Base-by-base conservation (phyloP, 2,797 vertebrate species). In the Monodelphis domestica region DNA sequence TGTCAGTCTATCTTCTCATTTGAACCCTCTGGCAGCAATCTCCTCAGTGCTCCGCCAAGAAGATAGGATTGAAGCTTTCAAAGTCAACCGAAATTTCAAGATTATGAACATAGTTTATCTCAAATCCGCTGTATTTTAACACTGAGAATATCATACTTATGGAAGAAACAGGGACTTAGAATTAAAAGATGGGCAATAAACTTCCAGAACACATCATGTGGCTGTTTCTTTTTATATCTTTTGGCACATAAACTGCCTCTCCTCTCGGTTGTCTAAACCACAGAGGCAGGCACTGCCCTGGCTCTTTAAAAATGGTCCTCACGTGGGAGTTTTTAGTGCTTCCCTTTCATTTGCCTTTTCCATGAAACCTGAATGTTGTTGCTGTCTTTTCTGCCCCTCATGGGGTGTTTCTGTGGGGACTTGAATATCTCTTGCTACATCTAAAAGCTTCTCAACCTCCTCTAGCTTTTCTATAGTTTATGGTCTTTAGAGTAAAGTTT, bases 231-330 rank as follows among this genome's bases (percentile, higher is more conserved):
- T 95, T 97, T 97, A 94, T 92, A 90, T 93, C 95, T 94, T 95
- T 97, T 95, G 89, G 94, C 88, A 92, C 89, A 51, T 57, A 96
- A 95, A 93, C 94, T 92, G 91, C 78, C 89, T 96, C 87, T 96
- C 89, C 94, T 96, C 94, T 96, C 91, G 89, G 95, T 91, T 96
- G 89, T 95, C 95, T 96, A 94, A 97, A 96, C 95, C 89, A 92
- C 54, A 96, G 55, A 95, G 59, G 54, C 54, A 94, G 45, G 38
- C n/a, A 94, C 90, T 95, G 88, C 93, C 92, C 91, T 94, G 90
- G 91, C 92, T 95, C 95, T 97, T 96, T 97, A 96, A 96, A 96
- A 93, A 96, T 95, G 89, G 94, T 90, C 95, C 95, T 96, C 96
- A 90, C 89, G 88, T 84, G 89, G 52, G 26, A 90, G 88, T 93